Evolutionary conservation across 1,140 invertebrate species (phyloP), one percentile per base, ranked within the genome.

Genomic region (Ceratitis capitata): DNA sequence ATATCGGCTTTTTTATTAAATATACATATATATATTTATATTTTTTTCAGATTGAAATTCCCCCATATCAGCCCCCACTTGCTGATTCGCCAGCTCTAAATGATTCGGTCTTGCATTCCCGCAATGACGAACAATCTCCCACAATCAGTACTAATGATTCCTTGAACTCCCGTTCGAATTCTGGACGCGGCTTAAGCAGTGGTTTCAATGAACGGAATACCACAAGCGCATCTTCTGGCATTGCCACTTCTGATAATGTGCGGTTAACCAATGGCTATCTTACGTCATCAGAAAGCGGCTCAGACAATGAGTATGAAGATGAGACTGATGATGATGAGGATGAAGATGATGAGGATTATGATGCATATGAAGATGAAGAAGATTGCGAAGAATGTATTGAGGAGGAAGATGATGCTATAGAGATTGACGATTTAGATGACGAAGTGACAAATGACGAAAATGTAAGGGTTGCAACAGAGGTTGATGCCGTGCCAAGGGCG

Each of bases 201-300:
- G 85, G 85, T 3, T 86, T 86, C 49, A 74, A 86, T 64, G 89
- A 88, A 2, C 88, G 89, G 83, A 89, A 86, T 16, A 83, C 85
- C 16, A 89, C 91, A 29, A 90, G 89, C 64, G 87, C 78, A 23
- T 90, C 90, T 6, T 91, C 90, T 2, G 90, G 90, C 2, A 91
- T 91, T 82, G 89, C 88, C 35, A 88, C 89, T 2, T 91, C 89
- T 0, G 86, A 78, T 39, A 78, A 35, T 1, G 69, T 86, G 88
- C 88, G 58, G 86, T n/a, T n/a, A 4, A 58, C 84, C 45, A 49
- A 82, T 53, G 45, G 58, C 6, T 82, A 78, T 12, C 58, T n/a
- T 2, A 23, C 69, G 7, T 78, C 69, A 0, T 26, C 42, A 47
- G 74, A 85, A n/a, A 74, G 29, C 16, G 69, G 39, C 12, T 23